Base-by-base conservation (phyloP, 1,140 invertebrate species). In the Caerostris darwini region DNA sequence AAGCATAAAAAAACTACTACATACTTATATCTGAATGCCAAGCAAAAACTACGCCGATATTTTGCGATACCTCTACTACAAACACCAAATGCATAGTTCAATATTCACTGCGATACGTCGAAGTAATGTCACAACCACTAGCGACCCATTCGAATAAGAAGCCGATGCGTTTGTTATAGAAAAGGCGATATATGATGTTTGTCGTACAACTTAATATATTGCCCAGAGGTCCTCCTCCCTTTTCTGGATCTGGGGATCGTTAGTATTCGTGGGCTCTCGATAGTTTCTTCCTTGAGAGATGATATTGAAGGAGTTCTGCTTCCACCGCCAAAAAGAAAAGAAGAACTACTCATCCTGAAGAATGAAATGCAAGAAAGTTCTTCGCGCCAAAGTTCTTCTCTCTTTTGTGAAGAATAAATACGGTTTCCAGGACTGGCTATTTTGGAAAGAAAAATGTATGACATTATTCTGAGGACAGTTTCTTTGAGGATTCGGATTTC, bases 191-290 rank as follows among this genome's bases (percentile, higher is more conserved):
- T 34, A 67, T 34, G 34, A 10, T 83, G 82, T 83, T 83, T 83
- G 56, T 83, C 82, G n/a, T 83, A 58, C 54, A 83, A 58, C 82
- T 83, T 83, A 83, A 83, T 83, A 83, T 83, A 83, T 57, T 19
- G 82, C 82, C 34, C 34, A 34, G 34, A 34, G 34, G 34, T 34
- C 34, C 34, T 34, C 34, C 34, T 34, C 34, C 7, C 53, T 83
- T 83, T 7, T 12, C 0, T 4, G 57, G 82, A 77, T 77, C 14
- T 12, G 19, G 19, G 12, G 69, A 77, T 77, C 69, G 69, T 77
- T 77, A 83, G 82, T 83, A 56, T 83, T 14, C 82, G 7, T n/a
- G 5, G 54, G 3, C 54, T 7, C 82, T 83, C 82, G 17, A 83
- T 54, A 83, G 12, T 57, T 83, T 58, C 53, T 56, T 56, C 53